Conservation (phyloP, 2,113 vertebrate genomes). For the Seriola rivoliana region DNA sequence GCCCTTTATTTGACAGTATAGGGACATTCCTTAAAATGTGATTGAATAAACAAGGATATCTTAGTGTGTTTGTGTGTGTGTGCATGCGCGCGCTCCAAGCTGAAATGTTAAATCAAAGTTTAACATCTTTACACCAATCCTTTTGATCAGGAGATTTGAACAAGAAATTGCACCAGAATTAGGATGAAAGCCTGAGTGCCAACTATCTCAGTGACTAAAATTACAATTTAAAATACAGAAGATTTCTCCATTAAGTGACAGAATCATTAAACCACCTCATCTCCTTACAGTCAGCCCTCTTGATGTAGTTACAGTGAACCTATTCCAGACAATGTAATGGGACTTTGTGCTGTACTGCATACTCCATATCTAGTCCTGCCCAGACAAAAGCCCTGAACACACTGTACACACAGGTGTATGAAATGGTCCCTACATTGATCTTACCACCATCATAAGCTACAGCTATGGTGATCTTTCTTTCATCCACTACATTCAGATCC, state of each 20-base stretch:
- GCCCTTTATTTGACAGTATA: conserved; percentile 19
- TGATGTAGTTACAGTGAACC: neutral
- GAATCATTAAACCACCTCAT: neutral
- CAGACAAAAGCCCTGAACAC: conserved; percentile 3
- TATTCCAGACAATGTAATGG: neutral
- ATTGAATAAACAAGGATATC: neutral
- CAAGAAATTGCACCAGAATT: neutral
- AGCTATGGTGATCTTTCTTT: neutral
- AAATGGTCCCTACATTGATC: neutral
- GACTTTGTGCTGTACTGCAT: neutral
- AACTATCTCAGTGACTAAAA: neutral
- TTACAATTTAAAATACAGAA: neutral
- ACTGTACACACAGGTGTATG: neutral
- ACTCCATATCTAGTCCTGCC: neutral
- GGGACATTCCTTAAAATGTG: conserved; percentile 12
- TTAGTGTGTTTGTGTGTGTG: too few relatives aligned
- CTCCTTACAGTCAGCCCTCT: neutral
- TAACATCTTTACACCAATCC: neutral
- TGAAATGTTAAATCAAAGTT: neutral
- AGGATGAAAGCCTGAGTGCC: neutral
- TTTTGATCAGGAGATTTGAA: neutral
- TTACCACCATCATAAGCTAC: conserved; percentile 11
- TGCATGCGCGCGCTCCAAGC: neutral
- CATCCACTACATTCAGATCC: conserved; percentile 11
- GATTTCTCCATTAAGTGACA: neutral